Evolutionary conservation across 2,113 vertebrate species (phyloP).

Genomic region (Ptilorrhoa leucosticta): DNA sequence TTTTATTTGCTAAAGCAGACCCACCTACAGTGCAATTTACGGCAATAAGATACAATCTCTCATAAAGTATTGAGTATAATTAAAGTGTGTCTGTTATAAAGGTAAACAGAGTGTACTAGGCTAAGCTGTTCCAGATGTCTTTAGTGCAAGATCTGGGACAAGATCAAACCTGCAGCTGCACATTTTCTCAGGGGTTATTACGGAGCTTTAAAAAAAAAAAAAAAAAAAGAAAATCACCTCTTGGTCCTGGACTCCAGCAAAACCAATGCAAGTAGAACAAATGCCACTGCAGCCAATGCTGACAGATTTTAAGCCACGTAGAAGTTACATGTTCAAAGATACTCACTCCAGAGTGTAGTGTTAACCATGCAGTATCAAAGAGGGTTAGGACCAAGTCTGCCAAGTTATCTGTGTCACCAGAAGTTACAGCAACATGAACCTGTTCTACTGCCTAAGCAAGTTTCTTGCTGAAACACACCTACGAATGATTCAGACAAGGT

Average conservation of each 20-base stretch:
- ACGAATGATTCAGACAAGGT: slow-evolving; percentile 53
- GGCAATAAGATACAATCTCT: slow-evolving; percentile 48
- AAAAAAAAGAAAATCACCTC: not conserved
- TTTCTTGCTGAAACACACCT: slow-evolving; percentile 43
- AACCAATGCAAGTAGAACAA: not conserved
- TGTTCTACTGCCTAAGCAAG: slow-evolving; percentile 64
- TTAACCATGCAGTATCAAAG: not conserved
- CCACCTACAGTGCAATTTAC: slow-evolving; percentile 52
- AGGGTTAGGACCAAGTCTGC: not conserved
- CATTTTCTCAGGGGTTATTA: slow-evolving; percentile 55
- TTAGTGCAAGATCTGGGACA: slow-evolving; percentile 70
- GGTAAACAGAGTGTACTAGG: slow-evolving; percentile 53
- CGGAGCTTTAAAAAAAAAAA: not conserved
- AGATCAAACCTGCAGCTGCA: slow-evolving; percentile 80
- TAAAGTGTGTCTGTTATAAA: slow-evolving; percentile 64
- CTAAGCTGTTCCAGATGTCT: slow-evolving; percentile 63
- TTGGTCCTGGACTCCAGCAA: not conserved
- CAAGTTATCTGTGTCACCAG: slow-evolving; percentile 37
- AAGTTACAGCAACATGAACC: slow-evolving; percentile 61
- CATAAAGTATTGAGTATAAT: slow-evolving; percentile 56
- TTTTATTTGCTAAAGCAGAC: slow-evolving; percentile 43
- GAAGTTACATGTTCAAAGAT: not conserved
- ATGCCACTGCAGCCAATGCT: not conserved
- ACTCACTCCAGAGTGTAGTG: not conserved
- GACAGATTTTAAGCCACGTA: not conserved